Evolutionary conservation across 1,140 invertebrate genomes (phyloP), one percentile per base, ranked within the genome.

Genomic region (Caenorhabditis remanei): DNA sequence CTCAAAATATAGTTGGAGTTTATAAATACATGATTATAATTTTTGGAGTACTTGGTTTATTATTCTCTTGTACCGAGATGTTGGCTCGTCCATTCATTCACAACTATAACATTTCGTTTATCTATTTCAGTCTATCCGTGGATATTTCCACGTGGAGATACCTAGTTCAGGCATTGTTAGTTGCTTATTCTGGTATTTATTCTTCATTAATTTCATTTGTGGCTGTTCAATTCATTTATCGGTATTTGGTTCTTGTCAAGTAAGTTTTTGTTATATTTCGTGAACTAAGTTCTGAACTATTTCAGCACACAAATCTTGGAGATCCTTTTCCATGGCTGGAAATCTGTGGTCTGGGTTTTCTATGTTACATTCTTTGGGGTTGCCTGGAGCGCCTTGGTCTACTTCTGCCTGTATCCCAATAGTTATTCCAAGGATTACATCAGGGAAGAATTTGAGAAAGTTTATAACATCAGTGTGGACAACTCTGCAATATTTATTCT

Each of bases 1-100:
- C 56, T n/a, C 14, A 58, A 58, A 58, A 58, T 19, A 58, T 58
- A 16, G 6, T 21, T 58, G 56, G 56, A 58, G 19, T 19, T 19
- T 58, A 58, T 19, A 58, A 58, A 21, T 58, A 58, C 56, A 58
- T 58, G 56, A 58, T 58, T 4, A 58, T 58, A n/a, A n/a, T 58
- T 7, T 58, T 58, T 4, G 56, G 13, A n/a, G 1, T 14, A 19
- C 56, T 58, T 14, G 56, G 56, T 19, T 19, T 58, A 58, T 19
- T 58, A n/a, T 58, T 58, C n/a, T 58, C 56, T 0, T 58, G 56
- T 58, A n/a, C 19, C n/a, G 56, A 58, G n/a, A 58, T 58, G 56
- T 7, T 58, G 14, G 13, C 56, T 0, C 14, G 56, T 7, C 56
- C 56, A n/a, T 58, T 58, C n/a, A 4, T 58, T 4, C 56, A 58